Base-by-base conservation (phyloP, 1,140 invertebrate genomes). In the Drosophila ironensis region DNA sequence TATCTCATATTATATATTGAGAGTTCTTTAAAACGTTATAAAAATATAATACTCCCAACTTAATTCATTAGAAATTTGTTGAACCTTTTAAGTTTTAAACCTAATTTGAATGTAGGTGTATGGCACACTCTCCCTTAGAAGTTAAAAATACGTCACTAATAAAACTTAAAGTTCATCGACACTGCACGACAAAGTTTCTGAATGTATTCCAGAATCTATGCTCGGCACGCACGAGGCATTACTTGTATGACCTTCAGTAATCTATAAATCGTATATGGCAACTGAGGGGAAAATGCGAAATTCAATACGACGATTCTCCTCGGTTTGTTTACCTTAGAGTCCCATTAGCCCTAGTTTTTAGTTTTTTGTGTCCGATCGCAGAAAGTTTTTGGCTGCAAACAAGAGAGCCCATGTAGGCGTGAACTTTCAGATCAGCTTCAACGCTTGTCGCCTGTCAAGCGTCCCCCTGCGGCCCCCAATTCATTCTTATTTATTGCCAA, bases 211-310 rank as follows among this genome's bases (percentile, higher is more conserved):
- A 41, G 51, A 72, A 76, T 82, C 56, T 64, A 84, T 84, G 56
- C 77, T 16, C 1, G 17, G 50, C 77, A 82, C 77, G 77, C 68
- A 69, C 44, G n/a, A n/a, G 14, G 30, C 35, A 72, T 73, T 72
- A 72, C 56, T 76, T 66, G 68, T 64, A 33, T 82, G 77, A 82
- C 77, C 77, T 82, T 82, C 77, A 82, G 14, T 64, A 57, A 48
- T 60, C 68, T 64, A 84, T 69, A 70, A 70, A 70, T 64, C 19
- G 45, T 38, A 28, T 41, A 66, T 14, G 14, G 45, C 45, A 48
- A 59, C 33, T 30, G 25, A 30, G 27, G 24, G 40, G 35, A 52
- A 51, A 80, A 75, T 41, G 41, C 35, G 37, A 56, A 66, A 28
- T 64, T 74, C 16, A 38, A 12, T 46, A 9, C 25, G 8, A 3